Conservation (phyloP, 2,888 invertebrate genomes). For the Tenthredo distinguenda region DNA sequence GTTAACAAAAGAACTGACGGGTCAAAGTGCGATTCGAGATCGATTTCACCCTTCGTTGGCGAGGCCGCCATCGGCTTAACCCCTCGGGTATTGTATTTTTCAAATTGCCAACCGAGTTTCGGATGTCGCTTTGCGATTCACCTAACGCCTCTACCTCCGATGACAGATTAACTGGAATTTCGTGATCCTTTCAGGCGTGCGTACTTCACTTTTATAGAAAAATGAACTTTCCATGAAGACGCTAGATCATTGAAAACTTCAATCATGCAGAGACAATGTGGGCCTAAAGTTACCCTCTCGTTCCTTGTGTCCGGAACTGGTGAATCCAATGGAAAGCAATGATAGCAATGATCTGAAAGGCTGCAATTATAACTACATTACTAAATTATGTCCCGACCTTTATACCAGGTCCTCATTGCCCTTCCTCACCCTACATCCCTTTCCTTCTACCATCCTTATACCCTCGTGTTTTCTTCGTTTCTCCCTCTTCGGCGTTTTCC, state of each 20-base stretch:
- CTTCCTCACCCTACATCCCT: conserved; percentile 1
- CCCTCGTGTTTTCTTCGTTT: neutral
- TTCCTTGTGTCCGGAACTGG: neutral
- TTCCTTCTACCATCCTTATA: neutral
- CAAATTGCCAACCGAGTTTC: conserved; percentile 45
- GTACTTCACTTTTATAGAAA: neutral
- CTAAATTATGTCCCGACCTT: conserved; percentile 39
- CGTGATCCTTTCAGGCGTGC: neutral
- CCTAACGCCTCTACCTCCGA: conserved; percentile 31
- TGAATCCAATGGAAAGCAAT: neutral
- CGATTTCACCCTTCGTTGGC: conserved; percentile 48
- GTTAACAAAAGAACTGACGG: conserved; percentile 52
- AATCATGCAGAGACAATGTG: neutral
- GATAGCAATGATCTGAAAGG: conserved; percentile 34
- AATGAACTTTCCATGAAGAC: neutral
- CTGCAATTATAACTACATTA: conserved; percentile 47
- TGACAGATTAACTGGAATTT: conserved; percentile 22
- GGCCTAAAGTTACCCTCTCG: neutral
- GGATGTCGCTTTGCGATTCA: conserved; percentile 37
- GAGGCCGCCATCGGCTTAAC: conserved; percentile 29
- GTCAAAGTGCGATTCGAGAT: conserved; percentile 50
- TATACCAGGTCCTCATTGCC: conserved; percentile 27
- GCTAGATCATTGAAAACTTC: neutral
- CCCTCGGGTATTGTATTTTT: conserved; percentile 49
- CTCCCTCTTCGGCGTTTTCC: neutral